Base-by-base conservation (phyloP, 2,888 invertebrate genomes). In the Synergus itoensis region DNA sequence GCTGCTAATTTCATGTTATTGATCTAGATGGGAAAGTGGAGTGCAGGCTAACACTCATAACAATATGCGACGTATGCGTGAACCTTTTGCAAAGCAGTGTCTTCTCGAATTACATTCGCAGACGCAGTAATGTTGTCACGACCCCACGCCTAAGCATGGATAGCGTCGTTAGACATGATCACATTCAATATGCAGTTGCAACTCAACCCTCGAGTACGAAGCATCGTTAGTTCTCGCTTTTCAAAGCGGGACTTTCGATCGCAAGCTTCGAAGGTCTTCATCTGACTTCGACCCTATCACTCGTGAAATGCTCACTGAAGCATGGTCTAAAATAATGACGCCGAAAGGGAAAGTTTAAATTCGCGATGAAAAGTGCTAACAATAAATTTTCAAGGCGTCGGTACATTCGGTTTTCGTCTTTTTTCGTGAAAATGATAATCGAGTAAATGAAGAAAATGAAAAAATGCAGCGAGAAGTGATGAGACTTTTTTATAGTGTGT, bases 71-170 rank as follows among this genome's bases (percentile, higher is more conserved):
- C 69, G 76, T 76, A 65, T 81, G 69, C 79, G 76, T 65, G 78
- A 76, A 53, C 64, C 79, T 81, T 69, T 75, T 65, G 79, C 80
- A 76, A 40, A 78, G 83, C 81, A 80, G 83, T 80, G 81, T 78
- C 82, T 83, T 86, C 88, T 88, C 87, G 86, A 84, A 85, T 88
- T 88, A 88, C 88, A 82, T 82, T 84, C 83, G 82, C 85, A 85
- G 83, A 85, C 82, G 85, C 87, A 85, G 84, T 84, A 84, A 87
- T 86, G 86, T 87, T 87, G 85, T 87, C 83, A 78, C 84, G 83
- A 83, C 79, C 83, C 83, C 87, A 83, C 85, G 83, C 83, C 83
- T 81, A 83, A 80, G 83, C 84, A 79, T 60, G 73, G 80, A 48
- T 62, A 80, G 79, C 81, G 81, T 69, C 48, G 81, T 81, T 81